These are phyloP conservation scores for Galerucella pusilla DNA, from an alignment of 2,888 invertebrate genomes.

Conservation along the genomic window DNA sequence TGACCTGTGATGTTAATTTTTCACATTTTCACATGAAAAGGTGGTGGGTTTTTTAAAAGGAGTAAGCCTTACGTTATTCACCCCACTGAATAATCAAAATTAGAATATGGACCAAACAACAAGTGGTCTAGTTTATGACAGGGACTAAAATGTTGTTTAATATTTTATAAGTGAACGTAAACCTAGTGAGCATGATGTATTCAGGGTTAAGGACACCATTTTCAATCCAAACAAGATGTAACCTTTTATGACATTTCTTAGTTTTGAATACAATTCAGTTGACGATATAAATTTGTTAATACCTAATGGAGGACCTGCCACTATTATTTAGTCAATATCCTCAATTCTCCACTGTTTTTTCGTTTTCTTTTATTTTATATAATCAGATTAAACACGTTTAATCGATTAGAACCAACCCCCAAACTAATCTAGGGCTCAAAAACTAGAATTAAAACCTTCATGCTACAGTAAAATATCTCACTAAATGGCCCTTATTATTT, in stretches of 20 bases:
- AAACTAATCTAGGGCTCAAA: background rate
- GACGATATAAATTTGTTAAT: too few relatives aligned
- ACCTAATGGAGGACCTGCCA: too few relatives aligned
- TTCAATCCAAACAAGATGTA: too few relatives aligned
- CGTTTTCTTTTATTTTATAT: too few relatives aligned
- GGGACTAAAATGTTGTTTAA: background rate
- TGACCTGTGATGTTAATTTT: conserved; percentile 37
- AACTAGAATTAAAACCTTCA: background rate
- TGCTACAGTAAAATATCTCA: conserved; percentile 14
- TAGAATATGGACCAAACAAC: background rate
- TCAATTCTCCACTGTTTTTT: too few relatives aligned
- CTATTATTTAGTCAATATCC: too few relatives aligned
- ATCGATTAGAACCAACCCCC: background rate
- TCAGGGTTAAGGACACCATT: too few relatives aligned
- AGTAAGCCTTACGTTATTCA: conserved; percentile 20
- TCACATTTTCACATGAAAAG: conserved; percentile 34
- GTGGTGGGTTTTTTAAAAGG: conserved; percentile 27
- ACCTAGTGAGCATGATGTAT: too few relatives aligned
- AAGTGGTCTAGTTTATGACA: background rate
- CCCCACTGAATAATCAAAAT: conserved; percentile 6
- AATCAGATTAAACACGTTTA: background rate
- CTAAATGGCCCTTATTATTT: conserved; percentile 27
- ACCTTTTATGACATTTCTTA: too few relatives aligned
- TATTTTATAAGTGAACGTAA: background rate
- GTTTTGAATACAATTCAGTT: too few relatives aligned